Base-by-base conservation (phyloP, 2,113 vertebrate species). In the Azemiops feae region DNA sequence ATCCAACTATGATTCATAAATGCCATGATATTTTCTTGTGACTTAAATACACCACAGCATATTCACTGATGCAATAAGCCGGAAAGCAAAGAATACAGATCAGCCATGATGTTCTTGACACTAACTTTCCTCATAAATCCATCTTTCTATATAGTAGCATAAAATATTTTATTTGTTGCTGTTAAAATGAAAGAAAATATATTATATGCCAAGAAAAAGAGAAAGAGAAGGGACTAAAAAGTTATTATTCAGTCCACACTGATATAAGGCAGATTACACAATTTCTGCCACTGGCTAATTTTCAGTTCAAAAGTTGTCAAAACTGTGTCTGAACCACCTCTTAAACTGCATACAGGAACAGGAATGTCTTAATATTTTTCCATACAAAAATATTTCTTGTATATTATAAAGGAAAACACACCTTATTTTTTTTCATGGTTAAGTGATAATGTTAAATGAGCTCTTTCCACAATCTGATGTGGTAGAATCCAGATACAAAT, bases 1-100 rank as follows among this genome's bases (percentile, higher is more conserved):
- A 85, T 94, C 94, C 94, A 94, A 92, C 50, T 86, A 94, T 60
- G 92, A 96, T 47, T 91, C 92, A 91, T 90, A 89, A 93, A 86
- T 0, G 64, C 30, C 34, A 74, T 94, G 87, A 39, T 95, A 95
- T 94, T 96, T 96, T 94, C 55, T 3, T 85, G 12, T 45, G 85
- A 93, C 91, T 55, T 93, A 39, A 92, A 90, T 88, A 95, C 89
- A 8, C 88, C 94, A 88, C 60, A 22, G 30, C 85, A 39, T 58
- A 92, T 93, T 52, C 39, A 3, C 4, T n/a, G 54, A 87, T 34
- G 53, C 89, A 90, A 52, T 58, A 90, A 95, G 88, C 57, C 3
- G 1, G 0, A 74, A 64, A 0, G 12, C 4, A 27, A 90, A 92
- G 88, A 86, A 81, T 91, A 54, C 91, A 94, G 14, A 86, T 93